These are phyloP conservation scores for Neoitamus cyanurus DNA, from an alignment of 2,888 invertebrate species.

Conservation along the genomic window DNA sequence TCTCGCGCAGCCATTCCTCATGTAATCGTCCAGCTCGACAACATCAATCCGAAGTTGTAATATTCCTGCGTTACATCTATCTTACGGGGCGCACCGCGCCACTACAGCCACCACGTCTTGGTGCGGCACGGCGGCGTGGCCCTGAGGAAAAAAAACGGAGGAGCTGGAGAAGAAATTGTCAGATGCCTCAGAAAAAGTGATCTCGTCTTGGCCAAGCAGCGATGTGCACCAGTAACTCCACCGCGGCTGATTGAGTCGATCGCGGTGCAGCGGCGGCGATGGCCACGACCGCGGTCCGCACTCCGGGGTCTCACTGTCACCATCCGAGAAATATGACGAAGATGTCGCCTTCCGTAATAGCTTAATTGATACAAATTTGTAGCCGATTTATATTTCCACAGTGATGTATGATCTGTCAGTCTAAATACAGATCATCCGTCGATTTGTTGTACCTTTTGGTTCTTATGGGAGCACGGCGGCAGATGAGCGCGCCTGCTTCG, in stretches of 20 bases:
- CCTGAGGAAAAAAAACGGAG: neutral
- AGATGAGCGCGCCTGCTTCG: slow-evolving; percentile 12
- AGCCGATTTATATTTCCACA: slow-evolving; percentile 47
- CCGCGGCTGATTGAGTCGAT: neutral
- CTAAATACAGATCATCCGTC: slow-evolving; percentile 43
- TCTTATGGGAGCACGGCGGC: neutral
- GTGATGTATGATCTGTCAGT: slow-evolving; percentile 49
- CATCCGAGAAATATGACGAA: slow-evolving; percentile 43
- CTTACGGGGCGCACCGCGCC: slow-evolving; percentile 6
- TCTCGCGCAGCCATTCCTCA: slow-evolving; percentile 36
- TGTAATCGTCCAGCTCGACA: slow-evolving; percentile 46
- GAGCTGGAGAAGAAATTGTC: slow-evolving; percentile 29
- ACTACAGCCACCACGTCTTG: slow-evolving; percentile 15
- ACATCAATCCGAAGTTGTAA: slow-evolving; percentile 43
- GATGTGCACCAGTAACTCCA: slow-evolving; percentile 25
- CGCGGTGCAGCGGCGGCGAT: neutral
- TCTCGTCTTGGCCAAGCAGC: slow-evolving; percentile 21
- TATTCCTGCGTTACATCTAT: slow-evolving; percentile 43
- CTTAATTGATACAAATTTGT: slow-evolving; percentile 52
- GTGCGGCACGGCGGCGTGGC: neutral
- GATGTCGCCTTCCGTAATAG: slow-evolving; percentile 48
- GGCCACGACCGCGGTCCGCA: neutral
- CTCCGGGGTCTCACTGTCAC: slow-evolving; percentile 10
- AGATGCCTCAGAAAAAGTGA: slow-evolving; percentile 38
- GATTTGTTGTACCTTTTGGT: neutral